Conservation (phyloP, 30 jellyfish, hydroid and myxozoan species). For the Pseudorhiza aurosa region DNA sequence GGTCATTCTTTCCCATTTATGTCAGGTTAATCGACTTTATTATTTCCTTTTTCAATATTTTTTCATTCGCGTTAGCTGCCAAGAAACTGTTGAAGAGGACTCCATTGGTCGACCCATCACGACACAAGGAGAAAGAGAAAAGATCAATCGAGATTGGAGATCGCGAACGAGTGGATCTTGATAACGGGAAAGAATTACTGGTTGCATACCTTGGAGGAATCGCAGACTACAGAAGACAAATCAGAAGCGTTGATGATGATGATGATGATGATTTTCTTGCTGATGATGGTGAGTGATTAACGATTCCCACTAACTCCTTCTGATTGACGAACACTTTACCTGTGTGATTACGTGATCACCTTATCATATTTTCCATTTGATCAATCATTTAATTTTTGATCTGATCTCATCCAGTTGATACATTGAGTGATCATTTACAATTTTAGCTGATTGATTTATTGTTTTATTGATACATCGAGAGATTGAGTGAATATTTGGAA, state of each 20-base stretch:
- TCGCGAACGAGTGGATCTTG: slow-evolving; percentile 82
- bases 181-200: slow-evolving; percentile 89
- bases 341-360: no score
- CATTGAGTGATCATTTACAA: neutral
- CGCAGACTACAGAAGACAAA: slow-evolving; percentile 87
- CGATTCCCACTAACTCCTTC: slow-evolving; percentile 20
- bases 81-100: slow-evolving; percentile 74
- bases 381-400: no score
- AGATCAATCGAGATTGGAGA: slow-evolving; percentile 88
- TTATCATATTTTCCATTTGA: no score
- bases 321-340: no score
- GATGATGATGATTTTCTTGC: slow-evolving; percentile 81
- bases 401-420: no score
- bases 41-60: no score
- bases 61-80: slow-evolving; percentile 64
- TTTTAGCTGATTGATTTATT: neutral
- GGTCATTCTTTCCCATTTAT: no score
- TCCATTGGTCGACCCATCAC: slow-evolving; percentile 51
- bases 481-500: no score
- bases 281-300: slow-evolving; percentile 41
- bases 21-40: no score
- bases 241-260: slow-evolving; percentile 91
- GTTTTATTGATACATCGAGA: neutral
- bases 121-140: slow-evolving; percentile 83
- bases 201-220: slow-evolving; percentile 88